Conservation (phyloP, 2,797 vertebrate genomes). For the Poeciliopsis presidionis region DNA sequence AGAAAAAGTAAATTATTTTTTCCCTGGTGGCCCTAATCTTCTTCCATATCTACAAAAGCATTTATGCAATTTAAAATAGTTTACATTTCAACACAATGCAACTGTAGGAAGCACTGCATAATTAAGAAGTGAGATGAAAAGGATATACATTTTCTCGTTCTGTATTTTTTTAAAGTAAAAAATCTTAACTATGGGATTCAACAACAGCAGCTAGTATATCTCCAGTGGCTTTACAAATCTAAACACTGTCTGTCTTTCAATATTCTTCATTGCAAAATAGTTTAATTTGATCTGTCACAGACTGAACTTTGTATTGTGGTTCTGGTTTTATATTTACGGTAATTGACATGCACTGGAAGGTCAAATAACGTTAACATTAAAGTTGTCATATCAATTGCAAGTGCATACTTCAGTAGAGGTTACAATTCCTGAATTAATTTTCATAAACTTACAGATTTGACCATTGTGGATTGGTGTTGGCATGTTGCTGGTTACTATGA, state of each 20-base stretch:
- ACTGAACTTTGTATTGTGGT: too few species aligned
- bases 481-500: constrained; percentile 93
- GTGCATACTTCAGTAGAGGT: neutral
- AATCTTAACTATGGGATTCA: neutral
- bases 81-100: neutral
- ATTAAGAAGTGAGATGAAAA: neutral
- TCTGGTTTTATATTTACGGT: neutral
- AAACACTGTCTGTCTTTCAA: neutral
- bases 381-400: neutral
- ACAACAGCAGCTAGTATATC: neutral
- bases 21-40: too few species aligned
- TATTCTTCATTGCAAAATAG: neutral
- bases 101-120: neutral
- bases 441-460: constrained; percentile 92
- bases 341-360: neutral
- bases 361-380: neutral
- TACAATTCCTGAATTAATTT: neutral
- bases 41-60: neutral
- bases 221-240: neutral
- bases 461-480: constrained; percentile 92
- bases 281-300: too few species aligned
- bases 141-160: neutral
- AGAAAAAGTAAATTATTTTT: too few species aligned
- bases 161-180: neutral
- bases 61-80: neutral